Conservation (phyloP, 2,797 vertebrate genomes). For the Garrulus glandarius region DNA sequence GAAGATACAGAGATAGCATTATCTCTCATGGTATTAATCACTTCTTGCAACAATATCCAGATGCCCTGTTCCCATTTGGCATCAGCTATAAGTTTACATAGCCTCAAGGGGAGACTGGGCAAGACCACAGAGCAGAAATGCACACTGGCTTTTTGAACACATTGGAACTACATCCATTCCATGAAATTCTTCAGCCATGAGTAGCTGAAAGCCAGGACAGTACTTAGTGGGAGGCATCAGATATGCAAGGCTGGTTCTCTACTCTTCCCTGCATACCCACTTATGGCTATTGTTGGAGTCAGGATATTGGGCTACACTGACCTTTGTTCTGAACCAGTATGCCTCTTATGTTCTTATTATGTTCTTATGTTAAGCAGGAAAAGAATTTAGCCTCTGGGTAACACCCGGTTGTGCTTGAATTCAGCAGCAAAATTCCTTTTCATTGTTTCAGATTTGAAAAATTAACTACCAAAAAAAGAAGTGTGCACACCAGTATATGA, state of each 20-base stretch:
- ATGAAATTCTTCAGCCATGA: not conserved
- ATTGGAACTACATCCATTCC: not conserved
- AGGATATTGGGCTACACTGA: constrained; percentile 54
- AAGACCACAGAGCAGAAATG: not conserved
- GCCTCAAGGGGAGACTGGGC: not conserved
- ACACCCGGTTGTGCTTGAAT: constrained; percentile 24
- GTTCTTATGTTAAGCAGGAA: constrained; percentile 65
- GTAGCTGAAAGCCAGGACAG: not conserved
- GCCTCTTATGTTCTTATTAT: constrained; percentile 64
- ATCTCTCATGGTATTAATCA: not conserved
- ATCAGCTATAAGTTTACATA: not conserved
- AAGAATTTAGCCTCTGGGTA: constrained; percentile 63
- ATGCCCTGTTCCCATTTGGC: not conserved
- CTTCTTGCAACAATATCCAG: not conserved
- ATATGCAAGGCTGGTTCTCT: not conserved
- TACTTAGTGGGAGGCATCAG: not conserved
- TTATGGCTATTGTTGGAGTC: constrained; percentile 37
- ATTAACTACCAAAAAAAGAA: not conserved
- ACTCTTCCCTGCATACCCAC: not conserved
- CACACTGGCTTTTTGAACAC: not conserved
- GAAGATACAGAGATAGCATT: not conserved
- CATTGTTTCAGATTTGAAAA: constrained; percentile 2
- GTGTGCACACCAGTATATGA: not conserved
- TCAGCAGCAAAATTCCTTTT: constrained; percentile 42
- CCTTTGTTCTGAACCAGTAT: constrained; percentile 63